These are phyloP conservation scores for Calliopum simillimum DNA, from an alignment of 2,888 invertebrate genomes.

Conservation along the genomic window DNA sequence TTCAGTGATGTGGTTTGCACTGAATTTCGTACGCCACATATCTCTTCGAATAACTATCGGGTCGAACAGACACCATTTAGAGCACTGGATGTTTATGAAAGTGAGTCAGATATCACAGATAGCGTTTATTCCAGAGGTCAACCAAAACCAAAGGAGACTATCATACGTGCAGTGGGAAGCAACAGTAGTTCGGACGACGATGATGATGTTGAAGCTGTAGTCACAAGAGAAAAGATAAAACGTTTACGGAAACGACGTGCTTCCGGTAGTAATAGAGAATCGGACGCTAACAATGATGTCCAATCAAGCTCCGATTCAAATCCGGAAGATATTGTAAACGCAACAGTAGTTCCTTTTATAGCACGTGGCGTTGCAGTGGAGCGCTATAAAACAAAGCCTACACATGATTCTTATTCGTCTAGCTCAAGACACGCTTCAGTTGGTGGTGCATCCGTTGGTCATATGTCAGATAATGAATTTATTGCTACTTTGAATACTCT, in stretches of 20 bases:
- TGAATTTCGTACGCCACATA: constrained; percentile 1
- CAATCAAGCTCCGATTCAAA: constrained; percentile 47
- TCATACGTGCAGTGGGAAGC: constrained; percentile 50
- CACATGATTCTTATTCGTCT: constrained; percentile 14
- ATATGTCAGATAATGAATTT: constrained; percentile 55
- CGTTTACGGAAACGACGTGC: constrained; percentile 61
- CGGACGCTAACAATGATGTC: constrained; percentile 50
- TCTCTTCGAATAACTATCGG: constrained; percentile 53
- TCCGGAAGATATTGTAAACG: constrained; percentile 16
- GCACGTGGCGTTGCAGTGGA: constrained; percentile 62
- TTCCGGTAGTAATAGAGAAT: constrained; percentile 57
- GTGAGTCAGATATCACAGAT: constrained; percentile 69
- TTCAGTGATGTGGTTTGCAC: constrained; percentile 44
- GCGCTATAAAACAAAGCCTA: constrained; percentile 47
- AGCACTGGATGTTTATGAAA: constrained; percentile 71
- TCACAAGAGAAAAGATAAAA: constrained; percentile 54
- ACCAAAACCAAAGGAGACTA: constrained; percentile 49
- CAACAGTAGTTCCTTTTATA: constrained; percentile 58
- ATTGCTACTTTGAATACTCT: constrained; percentile 53
- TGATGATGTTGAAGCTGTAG: constrained; percentile 44
- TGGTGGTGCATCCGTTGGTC: constrained; percentile 12
- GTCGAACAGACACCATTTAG: constrained; percentile 67
- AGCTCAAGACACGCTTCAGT: constrained; percentile 11
- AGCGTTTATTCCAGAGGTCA: constrained; percentile 61
- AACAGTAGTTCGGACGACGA: constrained; percentile 53